Conservation (phyloP, 2,888 invertebrate genomes). For the Lasioglossum lativentre region DNA sequence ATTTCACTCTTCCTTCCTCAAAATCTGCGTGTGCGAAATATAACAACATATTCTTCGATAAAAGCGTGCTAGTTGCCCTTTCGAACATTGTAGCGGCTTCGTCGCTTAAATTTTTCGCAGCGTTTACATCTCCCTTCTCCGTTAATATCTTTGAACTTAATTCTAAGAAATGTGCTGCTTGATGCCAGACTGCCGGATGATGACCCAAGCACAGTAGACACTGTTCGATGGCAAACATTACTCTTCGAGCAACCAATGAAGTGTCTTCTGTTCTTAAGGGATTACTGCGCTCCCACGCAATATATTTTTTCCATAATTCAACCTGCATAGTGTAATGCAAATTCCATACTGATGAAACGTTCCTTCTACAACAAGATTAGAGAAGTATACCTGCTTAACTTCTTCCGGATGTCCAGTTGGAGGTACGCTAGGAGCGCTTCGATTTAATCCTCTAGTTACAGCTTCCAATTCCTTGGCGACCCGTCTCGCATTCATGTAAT, state of each 20-base stretch:
- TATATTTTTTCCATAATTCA: conserved; percentile 99
- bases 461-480: conserved; percentile 98
- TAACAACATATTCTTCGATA: conserved; percentile 96
- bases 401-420: conserved; percentile 96
- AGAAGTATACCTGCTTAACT: conserved; percentile 91
- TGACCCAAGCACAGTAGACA: conserved; percentile 98
- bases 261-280: conserved; percentile 98
- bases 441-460: conserved; percentile 96
- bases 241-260: conserved; percentile 95
- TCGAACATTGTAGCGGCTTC: conserved; percentile 98
- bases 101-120: conserved; percentile 96
- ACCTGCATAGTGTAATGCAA: conserved; percentile 87
- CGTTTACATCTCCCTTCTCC: conserved; percentile 98
- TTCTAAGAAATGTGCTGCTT: conserved; percentile 98
- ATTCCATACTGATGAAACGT: not conserved
- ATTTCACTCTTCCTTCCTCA: conserved; percentile 98
- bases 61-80: conserved; percentile 94
- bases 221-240: conserved; percentile 99
- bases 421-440: conserved; percentile 98
- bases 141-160: conserved; percentile 96
- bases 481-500: conserved; percentile 98
- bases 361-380: not conserved
- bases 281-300: conserved; percentile 98
- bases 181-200: conserved; percentile 99
- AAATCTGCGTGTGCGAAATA: conserved; percentile 99